These are phyloP conservation scores for Neofelis nebulosa DNA, from an alignment of 2,113 vertebrate genomes.

Conservation along the genomic window DNA sequence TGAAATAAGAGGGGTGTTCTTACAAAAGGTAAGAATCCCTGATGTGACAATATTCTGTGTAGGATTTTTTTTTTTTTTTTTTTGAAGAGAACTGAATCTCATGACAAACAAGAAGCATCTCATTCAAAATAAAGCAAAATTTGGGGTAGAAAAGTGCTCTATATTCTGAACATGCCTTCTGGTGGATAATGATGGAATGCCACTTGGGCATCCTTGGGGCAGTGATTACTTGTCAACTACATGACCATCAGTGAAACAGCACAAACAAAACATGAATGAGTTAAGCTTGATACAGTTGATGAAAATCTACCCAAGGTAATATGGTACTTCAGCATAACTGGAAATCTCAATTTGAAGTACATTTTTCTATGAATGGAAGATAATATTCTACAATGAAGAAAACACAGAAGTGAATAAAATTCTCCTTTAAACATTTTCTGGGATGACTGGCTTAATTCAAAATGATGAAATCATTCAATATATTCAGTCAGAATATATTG, in stretches of 20 bases:
- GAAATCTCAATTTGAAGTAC: constrained; percentile 10
- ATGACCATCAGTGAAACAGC: background rate
- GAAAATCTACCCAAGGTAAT: background rate
- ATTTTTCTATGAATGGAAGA: constrained; percentile 29
- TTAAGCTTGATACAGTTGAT: constrained; percentile 12
- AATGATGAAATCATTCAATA: constrained; percentile 14
- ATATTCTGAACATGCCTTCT: constrained; percentile 28
- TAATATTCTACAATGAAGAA: constrained; percentile 38
- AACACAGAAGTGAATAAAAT: background rate
- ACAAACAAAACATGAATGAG: background rate
- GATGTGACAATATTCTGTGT: background rate
- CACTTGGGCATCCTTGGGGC: background rate
- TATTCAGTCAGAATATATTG: background rate
- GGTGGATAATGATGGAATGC: background rate
- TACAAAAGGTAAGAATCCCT: background rate
- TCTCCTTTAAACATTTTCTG: background rate
- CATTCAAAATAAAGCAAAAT: constrained; percentile 55
- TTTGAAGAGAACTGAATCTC: background rate
- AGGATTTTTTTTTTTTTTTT: background rate
- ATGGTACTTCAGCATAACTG: background rate
- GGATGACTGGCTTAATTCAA: constrained; percentile 52
- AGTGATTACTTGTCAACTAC: background rate
- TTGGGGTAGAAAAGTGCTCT: background rate
- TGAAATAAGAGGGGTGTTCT: background rate
- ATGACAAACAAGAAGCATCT: background rate